phyloP scores from a whole-genome alignment of 1,140 invertebrate genomes.

The Cotesia chilonis region DNA sequence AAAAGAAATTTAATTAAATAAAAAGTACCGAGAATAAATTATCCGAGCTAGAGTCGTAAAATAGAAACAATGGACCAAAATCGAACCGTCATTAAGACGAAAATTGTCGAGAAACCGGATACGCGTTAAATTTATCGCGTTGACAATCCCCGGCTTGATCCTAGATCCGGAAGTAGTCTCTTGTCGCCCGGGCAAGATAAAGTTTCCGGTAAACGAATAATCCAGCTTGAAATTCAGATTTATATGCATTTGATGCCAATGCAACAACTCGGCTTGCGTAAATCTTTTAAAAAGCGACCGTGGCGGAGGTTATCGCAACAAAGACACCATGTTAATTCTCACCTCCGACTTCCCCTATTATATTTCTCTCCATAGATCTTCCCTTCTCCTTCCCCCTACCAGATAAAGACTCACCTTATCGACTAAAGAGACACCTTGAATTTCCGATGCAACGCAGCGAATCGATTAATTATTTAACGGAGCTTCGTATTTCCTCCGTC shows the following conservation, averaged over 20 bases:
- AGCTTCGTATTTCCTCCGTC: conserved; percentile 42
- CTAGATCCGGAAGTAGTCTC: neutral
- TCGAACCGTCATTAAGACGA: neutral
- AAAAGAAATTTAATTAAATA: neutral
- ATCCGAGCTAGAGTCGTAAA: neutral
- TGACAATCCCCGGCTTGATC: neutral
- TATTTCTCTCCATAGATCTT: neutral
- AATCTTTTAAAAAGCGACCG: no score
- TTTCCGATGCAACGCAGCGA: conserved; percentile 32
- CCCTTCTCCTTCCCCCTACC: conserved; percentile 10
- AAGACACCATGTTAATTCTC: no score
- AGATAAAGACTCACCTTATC: conserved; percentile 6
- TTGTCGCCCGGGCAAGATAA: neutral
- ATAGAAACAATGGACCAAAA: conserved; percentile 1
- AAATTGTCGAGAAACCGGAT: neutral
- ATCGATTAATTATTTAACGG: conserved; percentile 52
- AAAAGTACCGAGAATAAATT: neutral
- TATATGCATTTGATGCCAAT: no score
- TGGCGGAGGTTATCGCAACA: no score
- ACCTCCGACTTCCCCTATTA: no score
- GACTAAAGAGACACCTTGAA: conserved; percentile 33
- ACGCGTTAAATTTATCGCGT: conserved; percentile 10
- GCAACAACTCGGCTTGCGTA: no score
- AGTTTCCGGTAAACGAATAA: neutral
- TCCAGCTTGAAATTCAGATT: no score